A percentile compares a stretch with the other conserved stretches of the same genome.
Evolutionary conservation across 2,888 invertebrate genomes (phyloP).

Genomic region (Tenthredo amoena): DNA sequence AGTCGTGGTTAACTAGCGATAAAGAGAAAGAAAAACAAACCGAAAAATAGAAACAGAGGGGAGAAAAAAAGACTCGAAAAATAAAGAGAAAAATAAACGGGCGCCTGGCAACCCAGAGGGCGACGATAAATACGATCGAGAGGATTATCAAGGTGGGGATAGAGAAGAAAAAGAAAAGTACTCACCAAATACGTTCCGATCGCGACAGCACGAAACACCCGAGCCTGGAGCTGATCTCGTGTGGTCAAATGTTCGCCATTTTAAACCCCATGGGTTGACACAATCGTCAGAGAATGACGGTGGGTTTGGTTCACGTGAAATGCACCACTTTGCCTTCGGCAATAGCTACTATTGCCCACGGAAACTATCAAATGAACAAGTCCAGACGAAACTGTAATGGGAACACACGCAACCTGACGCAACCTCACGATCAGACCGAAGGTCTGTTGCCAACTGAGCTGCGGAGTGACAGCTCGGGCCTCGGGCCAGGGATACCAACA

Average conservation of each 20-base stretch:
- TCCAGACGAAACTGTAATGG: not conserved
- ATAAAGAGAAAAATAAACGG: not conserved
- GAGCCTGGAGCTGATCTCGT: constrained; percentile 72
- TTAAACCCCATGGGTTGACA: constrained; percentile 35
- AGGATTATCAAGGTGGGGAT: not conserved
- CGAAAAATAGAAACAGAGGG: not conserved
- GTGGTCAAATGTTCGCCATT: constrained; percentile 72
- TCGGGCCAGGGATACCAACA: constrained; percentile 56
- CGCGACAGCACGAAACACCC: constrained; percentile 68
- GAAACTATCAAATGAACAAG: not conserved
- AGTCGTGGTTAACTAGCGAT: not conserved
- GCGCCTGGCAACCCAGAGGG: constrained; percentile 25
- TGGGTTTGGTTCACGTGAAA: not conserved
- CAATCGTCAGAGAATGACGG: constrained; percentile 18
- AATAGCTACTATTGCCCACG: constrained; percentile 16
- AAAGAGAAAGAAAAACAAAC: not conserved
- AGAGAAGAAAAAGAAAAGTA: constrained; percentile 21
- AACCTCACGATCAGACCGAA: constrained; percentile 64
- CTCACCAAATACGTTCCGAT: constrained; percentile 51
- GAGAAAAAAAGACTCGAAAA: not conserved
- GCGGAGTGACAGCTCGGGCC: constrained; percentile 67
- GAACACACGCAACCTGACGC: constrained; percentile 36
- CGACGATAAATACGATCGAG: constrained; percentile 6
- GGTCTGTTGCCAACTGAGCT: constrained; percentile 77
- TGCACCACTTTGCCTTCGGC: constrained; percentile 29